These are phyloP conservation scores for Pluvianellus socialis DNA, from an alignment of 2,113 vertebrate genomes.

Conservation along the genomic window DNA sequence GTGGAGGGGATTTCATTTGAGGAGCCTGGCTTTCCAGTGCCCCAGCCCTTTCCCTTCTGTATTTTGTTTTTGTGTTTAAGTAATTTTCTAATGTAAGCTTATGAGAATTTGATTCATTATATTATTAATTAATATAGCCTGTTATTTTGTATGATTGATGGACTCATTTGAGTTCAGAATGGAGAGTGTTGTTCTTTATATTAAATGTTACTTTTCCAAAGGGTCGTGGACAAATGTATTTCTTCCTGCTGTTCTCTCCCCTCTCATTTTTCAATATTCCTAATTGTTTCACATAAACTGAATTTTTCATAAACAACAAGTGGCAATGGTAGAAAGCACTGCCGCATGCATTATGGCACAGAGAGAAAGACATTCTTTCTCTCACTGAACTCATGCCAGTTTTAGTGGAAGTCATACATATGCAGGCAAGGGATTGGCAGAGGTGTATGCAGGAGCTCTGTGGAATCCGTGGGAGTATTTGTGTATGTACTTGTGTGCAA, in stretches of 20 bases:
- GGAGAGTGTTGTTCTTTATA: neutral
- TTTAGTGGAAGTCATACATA: conserved; percentile 26
- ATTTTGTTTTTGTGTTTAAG: neutral
- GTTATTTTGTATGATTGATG: neutral
- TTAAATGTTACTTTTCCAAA: neutral
- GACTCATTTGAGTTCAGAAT: neutral
- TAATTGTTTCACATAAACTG: neutral
- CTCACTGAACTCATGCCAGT: conserved; percentile 23
- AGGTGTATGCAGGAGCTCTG: conserved; percentile 22
- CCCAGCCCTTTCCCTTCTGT: neutral
- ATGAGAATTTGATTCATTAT: neutral
- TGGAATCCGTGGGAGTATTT: conserved; percentile 49
- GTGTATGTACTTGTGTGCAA: conserved; percentile 1
- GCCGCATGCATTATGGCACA: neutral
- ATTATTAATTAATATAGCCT: neutral
- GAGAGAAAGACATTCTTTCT: neutral
- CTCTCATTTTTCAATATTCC: neutral
- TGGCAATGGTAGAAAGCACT: neutral
- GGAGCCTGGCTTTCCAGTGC: neutral
- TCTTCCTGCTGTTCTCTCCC: neutral
- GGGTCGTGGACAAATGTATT: neutral
- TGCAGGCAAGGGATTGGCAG: conserved; percentile 43
- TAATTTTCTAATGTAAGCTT: neutral
- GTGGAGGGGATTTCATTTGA: neutral
- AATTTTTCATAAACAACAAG: conserved; percentile 1